Conservation (phyloP, 2,888 invertebrate genomes). For the Sussaba pulchella region DNA sequence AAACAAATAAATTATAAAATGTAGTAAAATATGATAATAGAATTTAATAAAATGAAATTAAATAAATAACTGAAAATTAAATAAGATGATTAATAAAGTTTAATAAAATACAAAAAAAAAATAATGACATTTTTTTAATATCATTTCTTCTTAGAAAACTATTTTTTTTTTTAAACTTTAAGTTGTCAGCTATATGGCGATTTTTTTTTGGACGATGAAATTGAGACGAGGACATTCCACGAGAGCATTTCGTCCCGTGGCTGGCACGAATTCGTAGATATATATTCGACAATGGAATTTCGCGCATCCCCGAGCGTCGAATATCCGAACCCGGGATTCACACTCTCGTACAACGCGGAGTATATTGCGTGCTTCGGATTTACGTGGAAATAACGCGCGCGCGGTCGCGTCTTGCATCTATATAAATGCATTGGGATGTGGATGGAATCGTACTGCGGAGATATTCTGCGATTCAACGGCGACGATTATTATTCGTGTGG, state of each 20-base stretch:
- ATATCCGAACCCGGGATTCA: constrained; percentile 46
- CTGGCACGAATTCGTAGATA: constrained; percentile 5
- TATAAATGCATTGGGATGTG: constrained; percentile 46
- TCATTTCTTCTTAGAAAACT: neutral
- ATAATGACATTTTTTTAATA: neutral
- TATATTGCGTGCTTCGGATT: constrained; percentile 60
- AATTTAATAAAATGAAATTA: too few relatives aligned
- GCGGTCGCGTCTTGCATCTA: constrained; percentile 57
- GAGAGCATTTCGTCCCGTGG: constrained; percentile 11
- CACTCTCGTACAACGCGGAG: constrained; percentile 19
- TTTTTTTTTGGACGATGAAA: constrained; percentile 4
- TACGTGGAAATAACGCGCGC: constrained; percentile 55
- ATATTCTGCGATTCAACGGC: constrained; percentile 37
- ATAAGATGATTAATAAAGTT: too few relatives aligned
- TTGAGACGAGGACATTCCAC: neutral
- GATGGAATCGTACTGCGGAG: neutral
- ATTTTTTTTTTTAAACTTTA: neutral
- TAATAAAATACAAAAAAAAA: neutral
- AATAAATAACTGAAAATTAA: too few relatives aligned
- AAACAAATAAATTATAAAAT: too few relatives aligned
- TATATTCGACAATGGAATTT: constrained; percentile 51
- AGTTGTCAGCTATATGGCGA: neutral
- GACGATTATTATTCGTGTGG: constrained; percentile 16
- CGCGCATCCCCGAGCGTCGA: constrained; percentile 41
- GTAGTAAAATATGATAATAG: too few relatives aligned